These are phyloP conservation scores for Urophycis tenuis DNA, from an alignment of 2,797 vertebrate species.

Conservation along the genomic window DNA sequence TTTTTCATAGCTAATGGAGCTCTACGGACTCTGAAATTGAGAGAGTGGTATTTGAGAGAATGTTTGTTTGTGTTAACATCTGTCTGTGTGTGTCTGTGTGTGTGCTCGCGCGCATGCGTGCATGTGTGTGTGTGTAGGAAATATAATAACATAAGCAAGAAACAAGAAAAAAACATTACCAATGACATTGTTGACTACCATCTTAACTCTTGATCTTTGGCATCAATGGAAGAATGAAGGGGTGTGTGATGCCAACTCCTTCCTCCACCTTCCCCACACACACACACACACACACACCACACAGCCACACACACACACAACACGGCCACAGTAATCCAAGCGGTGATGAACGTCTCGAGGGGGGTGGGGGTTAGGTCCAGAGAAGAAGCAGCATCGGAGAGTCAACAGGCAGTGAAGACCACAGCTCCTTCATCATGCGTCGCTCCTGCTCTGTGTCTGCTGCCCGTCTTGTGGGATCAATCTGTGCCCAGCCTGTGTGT, in stretches of 20 bases:
- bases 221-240: conserved; percentile 12
- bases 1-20: neutral
- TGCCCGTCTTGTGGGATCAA: neutral
- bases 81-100: conserved; percentile 12
- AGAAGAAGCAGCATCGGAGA: neutral
- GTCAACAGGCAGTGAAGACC: neutral
- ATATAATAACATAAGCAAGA: neutral
- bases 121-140: conserved; percentile 2
- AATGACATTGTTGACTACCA: conserved; percentile 49
- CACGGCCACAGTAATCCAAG: neutral
- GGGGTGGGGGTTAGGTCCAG: neutral
- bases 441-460: neutral
- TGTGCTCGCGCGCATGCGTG: neutral
- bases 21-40: neutral
- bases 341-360: neutral
- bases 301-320: neutral
- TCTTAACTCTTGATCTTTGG: conserved; percentile 16
- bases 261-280: neutral
- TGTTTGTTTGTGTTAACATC: neutral
- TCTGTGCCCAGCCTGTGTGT: neutral
- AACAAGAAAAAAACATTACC: conserved; percentile 40
- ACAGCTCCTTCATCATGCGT: neutral
- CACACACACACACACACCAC: too few relatives aligned
- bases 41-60: neutral
- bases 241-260: neutral